These are phyloP conservation scores for Drosophila buzzatii DNA, from an alignment of 2,888 invertebrate genomes.

Conservation along the genomic window DNA sequence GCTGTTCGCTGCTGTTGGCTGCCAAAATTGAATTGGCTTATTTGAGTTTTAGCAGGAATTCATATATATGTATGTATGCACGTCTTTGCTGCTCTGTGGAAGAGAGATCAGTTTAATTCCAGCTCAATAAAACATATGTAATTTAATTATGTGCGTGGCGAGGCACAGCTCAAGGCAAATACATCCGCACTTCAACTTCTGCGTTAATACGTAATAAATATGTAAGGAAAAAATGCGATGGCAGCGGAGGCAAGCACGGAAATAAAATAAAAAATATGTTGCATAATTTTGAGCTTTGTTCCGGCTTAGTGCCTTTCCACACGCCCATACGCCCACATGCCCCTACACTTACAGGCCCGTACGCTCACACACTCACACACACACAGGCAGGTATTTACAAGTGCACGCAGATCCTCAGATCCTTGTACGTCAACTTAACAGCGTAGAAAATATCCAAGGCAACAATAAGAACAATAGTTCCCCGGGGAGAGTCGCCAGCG, in stretches of 20 bases:
- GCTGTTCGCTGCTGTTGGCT: too few species aligned
- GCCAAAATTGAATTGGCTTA: neutral
- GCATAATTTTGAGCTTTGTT: constrained; percentile 83
- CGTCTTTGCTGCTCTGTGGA: neutral
- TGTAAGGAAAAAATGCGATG: constrained; percentile 25
- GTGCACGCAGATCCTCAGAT: constrained; percentile 73
- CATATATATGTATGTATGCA: too few species aligned
- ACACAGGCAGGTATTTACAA: constrained; percentile 23
- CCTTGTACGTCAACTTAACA: constrained; percentile 82
- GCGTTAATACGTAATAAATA: constrained; percentile 61
- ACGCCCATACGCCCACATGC: constrained; percentile 16
- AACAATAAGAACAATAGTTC: constrained; percentile 83
- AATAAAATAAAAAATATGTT: constrained; percentile 79
- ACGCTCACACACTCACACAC: constrained; percentile 2
- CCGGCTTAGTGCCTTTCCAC: constrained; percentile 80
- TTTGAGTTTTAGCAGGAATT: neutral
- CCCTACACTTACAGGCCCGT: too few species aligned
- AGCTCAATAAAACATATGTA: constrained; percentile 53
- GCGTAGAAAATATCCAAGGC: constrained; percentile 78
- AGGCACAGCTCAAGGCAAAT: constrained; percentile 54
- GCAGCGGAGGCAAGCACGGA: constrained; percentile 37
- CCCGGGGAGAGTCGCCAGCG: constrained; percentile 71
- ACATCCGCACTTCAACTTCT: constrained; percentile 46
- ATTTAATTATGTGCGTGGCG: constrained; percentile 66
- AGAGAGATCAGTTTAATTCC: constrained; percentile 55